These are phyloP conservation scores for Ormyrus nitidulus DNA, from an alignment of 2,888 invertebrate genomes.

Conservation along the genomic window DNA sequence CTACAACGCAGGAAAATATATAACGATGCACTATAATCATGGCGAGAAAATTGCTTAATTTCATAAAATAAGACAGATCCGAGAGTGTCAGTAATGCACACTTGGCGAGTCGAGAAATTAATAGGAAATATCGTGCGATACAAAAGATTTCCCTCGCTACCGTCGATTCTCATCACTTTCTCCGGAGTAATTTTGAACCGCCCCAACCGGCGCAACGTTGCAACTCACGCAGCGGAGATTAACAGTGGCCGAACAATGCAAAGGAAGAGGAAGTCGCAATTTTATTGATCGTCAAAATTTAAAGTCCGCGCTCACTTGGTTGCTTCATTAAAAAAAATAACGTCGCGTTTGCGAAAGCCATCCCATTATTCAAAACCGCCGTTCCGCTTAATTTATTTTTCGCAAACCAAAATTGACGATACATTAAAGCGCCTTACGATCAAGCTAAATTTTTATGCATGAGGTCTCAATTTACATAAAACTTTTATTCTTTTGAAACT, in stretches of 20 bases:
- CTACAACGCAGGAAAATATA: not conserved
- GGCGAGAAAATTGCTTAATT: conserved; percentile 51
- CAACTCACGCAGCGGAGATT: conserved; percentile 13
- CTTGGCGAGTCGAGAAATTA: conserved; percentile 12
- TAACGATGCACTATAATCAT: conserved; percentile 4
- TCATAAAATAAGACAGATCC: conserved; percentile 5
- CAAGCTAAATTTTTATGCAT: conserved; percentile 6
- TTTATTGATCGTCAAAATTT: conserved; percentile 55
- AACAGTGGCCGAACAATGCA: conserved; percentile 39
- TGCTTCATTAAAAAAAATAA: conserved; percentile 47
- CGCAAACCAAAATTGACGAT: conserved; percentile 19
- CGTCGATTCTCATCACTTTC: conserved; percentile 55
- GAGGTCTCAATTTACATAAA: not conserved
- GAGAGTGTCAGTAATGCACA: not conserved
- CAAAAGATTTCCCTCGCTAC: conserved; percentile 49
- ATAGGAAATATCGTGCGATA: conserved; percentile 41
- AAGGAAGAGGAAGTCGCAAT: conserved; percentile 53
- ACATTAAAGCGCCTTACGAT: conserved; percentile 11
- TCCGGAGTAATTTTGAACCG: conserved; percentile 31
- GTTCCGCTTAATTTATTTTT: not conserved
- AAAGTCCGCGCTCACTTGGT: conserved; percentile 6
- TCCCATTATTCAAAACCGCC: conserved; percentile 18
- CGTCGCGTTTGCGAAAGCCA: conserved; percentile 56
- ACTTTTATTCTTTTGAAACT: not conserved
- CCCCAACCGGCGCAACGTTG: not conserved